phyloP scores from a whole-genome alignment of 2,113 vertebrate genomes.

The Lophura nycthemera region DNA sequence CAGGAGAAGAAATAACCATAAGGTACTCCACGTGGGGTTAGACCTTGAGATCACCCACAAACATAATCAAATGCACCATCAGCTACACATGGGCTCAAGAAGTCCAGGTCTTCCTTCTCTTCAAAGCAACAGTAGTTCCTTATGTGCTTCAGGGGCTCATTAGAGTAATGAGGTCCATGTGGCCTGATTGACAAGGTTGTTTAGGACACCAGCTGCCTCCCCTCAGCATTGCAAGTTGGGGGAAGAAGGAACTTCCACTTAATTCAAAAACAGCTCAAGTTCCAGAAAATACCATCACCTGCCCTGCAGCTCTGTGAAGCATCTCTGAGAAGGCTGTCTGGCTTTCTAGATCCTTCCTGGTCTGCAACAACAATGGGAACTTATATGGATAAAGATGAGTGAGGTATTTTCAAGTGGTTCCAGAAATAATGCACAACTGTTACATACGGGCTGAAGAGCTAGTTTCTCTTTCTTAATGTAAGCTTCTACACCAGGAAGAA shows the following conservation, averaged over 20 bases:
- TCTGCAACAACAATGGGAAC: neutral
- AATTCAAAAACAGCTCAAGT: fast-evolving
- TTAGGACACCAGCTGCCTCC: neutral
- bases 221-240: neutral
- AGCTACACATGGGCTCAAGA: neutral
- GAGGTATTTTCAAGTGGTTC: neutral
- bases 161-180: neutral
- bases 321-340: neutral
- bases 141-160: neutral
- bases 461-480: neutral
- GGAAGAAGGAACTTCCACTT: neutral
- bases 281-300: neutral
- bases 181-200: neutral
- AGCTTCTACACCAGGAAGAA: neutral
- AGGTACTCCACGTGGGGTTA: neutral
- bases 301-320: neutral
- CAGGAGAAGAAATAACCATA: neutral
- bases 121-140: neutral
- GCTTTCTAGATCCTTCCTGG: neutral
- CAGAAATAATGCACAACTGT: neutral
- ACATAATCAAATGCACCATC: neutral
- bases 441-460: neutral
- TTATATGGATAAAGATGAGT: neutral
- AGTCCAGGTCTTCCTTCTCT: neutral
- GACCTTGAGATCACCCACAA: neutral